A percentile compares a stretch with the other conserved stretches of the same genome.
Evolutionary conservation across 2,797 vertebrate species (phyloP).

Genomic region (Esox lucius): DNA sequence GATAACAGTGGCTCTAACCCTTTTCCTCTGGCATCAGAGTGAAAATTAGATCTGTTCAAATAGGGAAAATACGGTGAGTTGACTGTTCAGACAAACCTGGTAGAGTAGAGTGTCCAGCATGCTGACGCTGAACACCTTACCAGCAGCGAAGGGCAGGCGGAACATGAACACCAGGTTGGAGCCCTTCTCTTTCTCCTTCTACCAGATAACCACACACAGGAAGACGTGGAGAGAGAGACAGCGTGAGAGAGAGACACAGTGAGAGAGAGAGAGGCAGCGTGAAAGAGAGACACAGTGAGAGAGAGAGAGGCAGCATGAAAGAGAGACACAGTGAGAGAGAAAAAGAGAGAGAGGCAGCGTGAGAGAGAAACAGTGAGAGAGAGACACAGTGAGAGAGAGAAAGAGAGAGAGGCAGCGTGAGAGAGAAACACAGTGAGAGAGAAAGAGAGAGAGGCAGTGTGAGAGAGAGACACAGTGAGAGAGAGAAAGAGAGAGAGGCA

Average conservation of each 20-base stretch:
- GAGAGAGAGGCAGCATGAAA: neutral
- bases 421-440: conserved; percentile 13
- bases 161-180: conserved; percentile 87
- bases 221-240: neutral
- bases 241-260: conserved; percentile 22
- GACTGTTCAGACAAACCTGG: conserved; percentile 69
- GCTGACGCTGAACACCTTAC: conserved; percentile 86
- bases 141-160: conserved; percentile 83
- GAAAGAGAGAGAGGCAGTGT: neutral
- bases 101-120: conserved; percentile 86
- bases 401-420: conserved; percentile 17
- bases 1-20: too few relatives aligned
- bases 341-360: conserved; percentile 13
- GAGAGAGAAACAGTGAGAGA: conserved; percentile 22
- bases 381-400: too few relatives aligned
- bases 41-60: neutral
- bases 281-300: conserved; percentile 20
- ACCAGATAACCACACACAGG: conserved; percentile 27
- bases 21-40: too few relatives aligned
- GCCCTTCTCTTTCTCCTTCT: conserved; percentile 85
- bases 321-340: conserved; percentile 24
- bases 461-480: too few relatives aligned
- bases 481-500: neutral
- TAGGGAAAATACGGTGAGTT: neutral
- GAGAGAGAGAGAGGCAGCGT: neutral